Evolutionary conservation across 2,888 invertebrate genomes (phyloP), one percentile per base, ranked within the genome.

Genomic region (Blera fallax): DNA sequence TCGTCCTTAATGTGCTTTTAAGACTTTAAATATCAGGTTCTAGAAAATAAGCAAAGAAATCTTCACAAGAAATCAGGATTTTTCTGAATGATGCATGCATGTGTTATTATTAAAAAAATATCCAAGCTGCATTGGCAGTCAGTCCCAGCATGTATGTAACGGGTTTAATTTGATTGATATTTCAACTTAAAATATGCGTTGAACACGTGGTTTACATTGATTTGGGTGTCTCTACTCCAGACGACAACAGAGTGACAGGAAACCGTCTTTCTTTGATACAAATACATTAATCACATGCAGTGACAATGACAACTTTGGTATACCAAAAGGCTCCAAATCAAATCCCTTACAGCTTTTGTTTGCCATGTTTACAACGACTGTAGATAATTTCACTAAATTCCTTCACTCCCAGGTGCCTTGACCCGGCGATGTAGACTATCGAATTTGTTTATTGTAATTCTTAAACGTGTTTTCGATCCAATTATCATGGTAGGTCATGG

Each of bases 401-500:
- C 1, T 27, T 1, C 11, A 18, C 14, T 24, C 7, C 8, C 16
- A 43, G 43, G 21, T 62, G 11, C 11, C 16, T 29, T 40, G 62
- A 60, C 54, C 54, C 18, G 11, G 1, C 24, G 14, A 14, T 5
- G 16, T 32, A 5, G 16, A 56, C 11, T 34, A 6, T 32, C 5
- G 10, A 60, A 60, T 27, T 40, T 40, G 60, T 24, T 27, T 40
- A 37, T 10, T 37, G 10, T 24, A n/a, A 24, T 21, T 27, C 52
- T 37, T 27, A 37, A 67, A 52, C 2, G n/a, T 29, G 27, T 2
- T 56, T 52, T 29, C 21, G 6, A 56, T 70, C 16, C 29, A 69
- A 54, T 69, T 69, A 58, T 65, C 50, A 27, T 62, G 52, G 45
- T 62, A 62, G 62, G 62, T 70, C 62, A 70, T 34, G 60, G 40